Evolutionary conservation across 1,140 invertebrate species (phyloP).

Genomic region (Saccostrea echinata): DNA sequence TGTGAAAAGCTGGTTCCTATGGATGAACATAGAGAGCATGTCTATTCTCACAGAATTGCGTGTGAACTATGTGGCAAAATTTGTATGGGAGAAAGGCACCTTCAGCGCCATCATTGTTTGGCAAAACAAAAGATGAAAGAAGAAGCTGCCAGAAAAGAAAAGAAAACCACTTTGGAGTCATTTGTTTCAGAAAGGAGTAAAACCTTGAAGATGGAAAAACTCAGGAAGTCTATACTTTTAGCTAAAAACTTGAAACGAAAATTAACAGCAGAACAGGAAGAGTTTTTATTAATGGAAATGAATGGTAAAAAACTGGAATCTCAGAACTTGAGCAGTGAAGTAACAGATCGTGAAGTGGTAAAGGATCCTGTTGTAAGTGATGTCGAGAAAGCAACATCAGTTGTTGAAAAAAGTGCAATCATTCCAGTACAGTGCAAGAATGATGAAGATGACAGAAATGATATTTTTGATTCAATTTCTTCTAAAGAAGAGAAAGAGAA

Average conservation of each 20-base stretch:
- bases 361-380: neutral
- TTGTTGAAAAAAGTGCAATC: neutral
- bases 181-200: neutral
- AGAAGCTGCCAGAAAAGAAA: neutral
- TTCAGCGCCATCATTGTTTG: neutral
- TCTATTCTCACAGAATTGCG: neutral
- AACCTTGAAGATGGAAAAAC: neutral
- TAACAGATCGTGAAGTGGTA: too few species aligned
- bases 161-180: neutral
- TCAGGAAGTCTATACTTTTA: neutral
- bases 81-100: neutral
- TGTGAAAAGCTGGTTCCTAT: neutral
- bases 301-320: neutral
- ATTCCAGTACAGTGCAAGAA: neutral
- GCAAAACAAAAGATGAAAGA: neutral
- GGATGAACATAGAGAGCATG: neutral
- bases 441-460: neutral
- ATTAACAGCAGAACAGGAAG: neutral
- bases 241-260: neutral
- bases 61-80: neutral
- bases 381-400: neutral
- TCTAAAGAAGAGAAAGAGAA: neutral
- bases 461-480: neutral
- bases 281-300: neutral
- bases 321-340: too few species aligned